Evolutionary conservation across 2,888 invertebrate species (phyloP).

Genomic region (Scaptodrosophila latifasciaeformis): DNA sequence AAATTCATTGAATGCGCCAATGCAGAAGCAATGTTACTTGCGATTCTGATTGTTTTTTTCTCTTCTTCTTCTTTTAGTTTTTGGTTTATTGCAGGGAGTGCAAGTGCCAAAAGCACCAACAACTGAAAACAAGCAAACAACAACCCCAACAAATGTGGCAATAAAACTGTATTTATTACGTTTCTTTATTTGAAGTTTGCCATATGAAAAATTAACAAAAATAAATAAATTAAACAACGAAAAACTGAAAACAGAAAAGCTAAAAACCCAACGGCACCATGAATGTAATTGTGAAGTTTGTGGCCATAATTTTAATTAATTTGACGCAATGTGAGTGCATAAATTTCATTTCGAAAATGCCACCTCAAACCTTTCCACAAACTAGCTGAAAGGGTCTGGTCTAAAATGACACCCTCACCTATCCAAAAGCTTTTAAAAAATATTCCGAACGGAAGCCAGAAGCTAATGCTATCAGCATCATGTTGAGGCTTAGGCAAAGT

Average conservation of each 20-base stretch:
- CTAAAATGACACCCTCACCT: too few relatives aligned
- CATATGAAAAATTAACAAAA: conserved; percentile 26
- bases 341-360: too few relatives aligned
- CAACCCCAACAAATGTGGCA: conserved; percentile 33
- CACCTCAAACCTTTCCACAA: too few relatives aligned
- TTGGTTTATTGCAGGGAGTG: conserved; percentile 7
- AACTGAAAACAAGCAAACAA: conserved; percentile 21
- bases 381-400: too few relatives aligned
- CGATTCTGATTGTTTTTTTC: conserved; percentile 15
- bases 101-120: background rate
- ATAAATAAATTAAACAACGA: too few relatives aligned
- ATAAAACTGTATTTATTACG: conserved; percentile 58
- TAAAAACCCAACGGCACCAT: background rate
- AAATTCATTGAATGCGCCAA: conserved; percentile 48
- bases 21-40: conserved; percentile 25
- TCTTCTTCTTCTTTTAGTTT: background rate
- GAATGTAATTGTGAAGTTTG: conserved; percentile 42
- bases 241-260: conserved; percentile 20
- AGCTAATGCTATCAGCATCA: too few relatives aligned
- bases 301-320: too few relatives aligned
- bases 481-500: too few relatives aligned
- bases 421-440: too few relatives aligned
- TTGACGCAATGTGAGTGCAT: too few relatives aligned
- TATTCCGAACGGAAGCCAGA: too few relatives aligned
- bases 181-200: conserved; percentile 50